A percentile compares a stretch with the other conserved stretches of the same genome.
These are phyloP conservation scores for Chalcis sispes DNA, from an alignment of 2,888 invertebrate species.

Conservation along the genomic window DNA sequence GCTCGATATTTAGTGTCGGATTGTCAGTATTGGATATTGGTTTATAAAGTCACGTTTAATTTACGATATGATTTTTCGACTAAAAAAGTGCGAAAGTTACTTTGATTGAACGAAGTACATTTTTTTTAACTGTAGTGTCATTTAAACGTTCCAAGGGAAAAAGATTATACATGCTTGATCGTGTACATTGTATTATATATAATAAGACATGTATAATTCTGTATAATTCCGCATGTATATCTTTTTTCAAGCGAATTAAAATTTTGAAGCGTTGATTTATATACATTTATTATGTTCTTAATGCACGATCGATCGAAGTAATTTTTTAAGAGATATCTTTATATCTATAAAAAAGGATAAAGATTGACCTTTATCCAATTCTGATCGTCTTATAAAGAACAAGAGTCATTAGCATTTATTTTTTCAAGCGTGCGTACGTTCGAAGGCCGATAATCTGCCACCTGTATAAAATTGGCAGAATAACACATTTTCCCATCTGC, in stretches of 20 bases:
- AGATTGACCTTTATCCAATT: background rate
- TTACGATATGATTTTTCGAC: too few relatives aligned
- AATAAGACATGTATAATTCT: background rate
- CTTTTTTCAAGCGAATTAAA: background rate
- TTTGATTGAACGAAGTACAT: too few relatives aligned
- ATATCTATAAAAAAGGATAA: background rate
- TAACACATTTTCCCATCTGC: background rate
- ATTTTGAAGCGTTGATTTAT: background rate
- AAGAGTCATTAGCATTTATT: constrained; percentile 28
- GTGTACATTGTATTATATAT: background rate
- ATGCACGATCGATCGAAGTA: background rate
- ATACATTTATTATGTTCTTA: background rate
- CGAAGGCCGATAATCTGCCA: constrained; percentile 14
- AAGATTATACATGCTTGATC: constrained; percentile 1
- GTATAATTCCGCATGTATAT: background rate
- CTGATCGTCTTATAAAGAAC: background rate
- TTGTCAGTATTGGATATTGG: constrained; percentile 18
- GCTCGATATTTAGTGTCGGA: constrained; percentile 19
- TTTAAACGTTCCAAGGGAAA: background rate
- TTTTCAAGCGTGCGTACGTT: constrained; percentile 6
- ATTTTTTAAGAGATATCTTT: background rate
- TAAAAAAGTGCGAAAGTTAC: too few relatives aligned
- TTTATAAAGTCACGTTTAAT: too few relatives aligned
- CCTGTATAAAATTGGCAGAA: constrained; percentile 1
- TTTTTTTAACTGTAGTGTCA: background rate